phyloP scores from a whole-genome alignment of 2,113 vertebrate species.

The Phoenicopterus ruber region DNA sequence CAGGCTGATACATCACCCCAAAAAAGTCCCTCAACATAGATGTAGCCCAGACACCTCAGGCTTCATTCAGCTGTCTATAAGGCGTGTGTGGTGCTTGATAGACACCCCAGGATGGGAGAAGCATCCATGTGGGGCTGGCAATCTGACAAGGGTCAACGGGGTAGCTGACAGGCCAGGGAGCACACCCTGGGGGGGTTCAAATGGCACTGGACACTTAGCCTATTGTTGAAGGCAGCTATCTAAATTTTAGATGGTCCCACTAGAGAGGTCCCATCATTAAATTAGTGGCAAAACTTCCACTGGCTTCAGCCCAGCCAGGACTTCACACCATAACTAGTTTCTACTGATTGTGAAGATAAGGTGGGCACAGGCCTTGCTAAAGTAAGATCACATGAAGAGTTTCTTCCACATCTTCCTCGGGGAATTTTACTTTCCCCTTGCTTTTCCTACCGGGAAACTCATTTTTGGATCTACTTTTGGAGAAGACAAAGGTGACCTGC shows the following conservation, averaged over 20 bases:
- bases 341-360: neutral
- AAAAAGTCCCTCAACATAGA: neutral
- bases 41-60: neutral
- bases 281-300: neutral
- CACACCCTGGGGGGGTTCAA: neutral
- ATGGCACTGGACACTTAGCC: neutral
- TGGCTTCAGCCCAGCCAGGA: neutral
- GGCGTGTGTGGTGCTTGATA: neutral
- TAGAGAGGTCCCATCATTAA: neutral
- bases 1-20: neutral
- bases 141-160: fast-evolving
- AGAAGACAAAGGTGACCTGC: neutral
- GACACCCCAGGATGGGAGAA: neutral
- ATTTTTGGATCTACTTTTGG: neutral
- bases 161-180: neutral
- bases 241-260: neutral
- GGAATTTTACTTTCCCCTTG: neutral
- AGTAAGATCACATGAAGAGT: neutral
- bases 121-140: neutral
- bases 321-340: neutral
- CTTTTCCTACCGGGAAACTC: neutral
- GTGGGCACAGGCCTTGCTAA: neutral
- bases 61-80: neutral
- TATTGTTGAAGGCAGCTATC: neutral
- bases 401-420: neutral